Evolutionary conservation across 2,113 vertebrate genomes (phyloP).

Genomic region (Silurus asotus): DNA sequence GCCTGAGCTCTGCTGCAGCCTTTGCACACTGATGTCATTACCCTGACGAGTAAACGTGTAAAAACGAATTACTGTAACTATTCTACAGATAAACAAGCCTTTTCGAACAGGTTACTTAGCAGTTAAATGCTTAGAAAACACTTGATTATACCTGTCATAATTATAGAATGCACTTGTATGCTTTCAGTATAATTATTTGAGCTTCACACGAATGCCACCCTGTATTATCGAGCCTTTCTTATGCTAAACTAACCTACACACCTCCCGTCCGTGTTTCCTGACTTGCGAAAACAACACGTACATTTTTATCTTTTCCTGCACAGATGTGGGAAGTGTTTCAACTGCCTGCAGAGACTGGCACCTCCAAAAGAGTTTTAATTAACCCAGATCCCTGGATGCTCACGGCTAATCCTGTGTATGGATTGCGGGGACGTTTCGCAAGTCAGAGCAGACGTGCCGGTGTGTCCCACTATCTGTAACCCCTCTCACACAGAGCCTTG

Average conservation of each 20-base stretch:
- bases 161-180: neutral
- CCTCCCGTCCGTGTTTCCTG: constrained; percentile 11
- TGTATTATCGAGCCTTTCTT: neutral
- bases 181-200: neutral
- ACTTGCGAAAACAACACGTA: constrained; percentile 17
- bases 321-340: constrained; percentile 62
- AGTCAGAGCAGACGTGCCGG: constrained; percentile 2
- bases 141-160: neutral
- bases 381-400: constrained; percentile 66
- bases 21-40: neutral
- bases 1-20: neutral
- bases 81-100: neutral
- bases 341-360: constrained; percentile 48
- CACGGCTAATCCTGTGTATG: constrained; percentile 61
- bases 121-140: neutral
- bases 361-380: constrained; percentile 67
- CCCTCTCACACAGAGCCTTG: constrained; percentile 16
- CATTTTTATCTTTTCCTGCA: constrained; percentile 59
- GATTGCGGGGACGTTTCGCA: constrained; percentile 17
- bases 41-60: neutral
- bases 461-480: constrained; percentile 16
- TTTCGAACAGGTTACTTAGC: neutral
- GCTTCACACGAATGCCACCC: neutral
- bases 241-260: neutral
- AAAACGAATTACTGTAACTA: neutral